A percentile compares a stretch with the other conserved stretches of the same genome.
phyloP scores from a whole-genome alignment of 1,140 invertebrate species.

The Onthophagus taurus region DNA sequence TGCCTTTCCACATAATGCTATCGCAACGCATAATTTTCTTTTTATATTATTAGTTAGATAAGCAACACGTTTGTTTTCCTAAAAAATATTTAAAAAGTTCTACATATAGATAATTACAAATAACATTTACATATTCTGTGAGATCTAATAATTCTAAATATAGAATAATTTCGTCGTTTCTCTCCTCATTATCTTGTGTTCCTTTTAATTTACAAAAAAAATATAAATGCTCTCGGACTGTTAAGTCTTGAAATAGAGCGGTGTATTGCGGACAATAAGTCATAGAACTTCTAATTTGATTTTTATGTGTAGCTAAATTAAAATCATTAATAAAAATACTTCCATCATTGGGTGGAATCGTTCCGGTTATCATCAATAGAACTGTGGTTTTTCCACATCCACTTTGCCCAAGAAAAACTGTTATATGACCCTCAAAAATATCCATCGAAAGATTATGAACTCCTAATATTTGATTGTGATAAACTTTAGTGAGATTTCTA shows the following conservation, averaged over 20 bases:
- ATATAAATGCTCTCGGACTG: slow-evolving; percentile 75
- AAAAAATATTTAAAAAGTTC: too few relatives aligned
- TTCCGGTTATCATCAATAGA: slow-evolving; percentile 69
- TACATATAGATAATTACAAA: too few relatives aligned
- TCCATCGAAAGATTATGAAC: slow-evolving; percentile 58
- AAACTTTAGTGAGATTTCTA: slow-evolving; percentile 48
- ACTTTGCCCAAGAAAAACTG: slow-evolving; percentile 66
- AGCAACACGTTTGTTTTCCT: too few relatives aligned
- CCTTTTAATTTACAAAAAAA: slow-evolving; percentile 73
- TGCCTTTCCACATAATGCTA: too few relatives aligned
- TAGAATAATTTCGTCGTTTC: too few relatives aligned
- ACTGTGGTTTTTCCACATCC: slow-evolving; percentile 57
- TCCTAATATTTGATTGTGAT: slow-evolving; percentile 46
- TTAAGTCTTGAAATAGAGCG: slow-evolving; percentile 79
- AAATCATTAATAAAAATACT: slow-evolving; percentile 54
- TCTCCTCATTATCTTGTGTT: too few relatives aligned
- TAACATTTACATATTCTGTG: too few relatives aligned
- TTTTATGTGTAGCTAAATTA: slow-evolving; percentile 48
- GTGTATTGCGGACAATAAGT: slow-evolving; percentile 90
- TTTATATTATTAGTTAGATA: too few relatives aligned
- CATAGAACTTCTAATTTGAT: slow-evolving; percentile 51
- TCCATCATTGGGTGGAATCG: slow-evolving; percentile 50
- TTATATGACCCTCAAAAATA: slow-evolving; percentile 51
- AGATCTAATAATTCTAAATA: too few relatives aligned
- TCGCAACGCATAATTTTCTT: too few relatives aligned